Percentiles rank a stretch among this genome's conserved stretches.
phyloP scores from a whole-genome alignment of 2,797 vertebrate genomes.

The Gobio occitaniae region DNA sequence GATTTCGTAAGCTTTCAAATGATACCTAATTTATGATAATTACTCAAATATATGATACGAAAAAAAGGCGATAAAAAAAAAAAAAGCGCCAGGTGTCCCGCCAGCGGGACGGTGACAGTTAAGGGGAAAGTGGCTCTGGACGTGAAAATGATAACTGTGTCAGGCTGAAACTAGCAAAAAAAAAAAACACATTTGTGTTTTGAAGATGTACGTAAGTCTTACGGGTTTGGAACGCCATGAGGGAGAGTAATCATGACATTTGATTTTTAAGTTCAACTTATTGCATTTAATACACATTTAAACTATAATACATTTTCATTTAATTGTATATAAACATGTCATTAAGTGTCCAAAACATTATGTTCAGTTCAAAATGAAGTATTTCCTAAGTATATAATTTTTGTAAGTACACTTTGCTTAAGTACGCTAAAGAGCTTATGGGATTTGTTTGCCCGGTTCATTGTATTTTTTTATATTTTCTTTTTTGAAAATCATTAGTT shows the following conservation, averaged over 20 bases:
- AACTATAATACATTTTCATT: background rate
- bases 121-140: too few species aligned
- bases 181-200: background rate
- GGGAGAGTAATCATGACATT: background rate
- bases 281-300: background rate
- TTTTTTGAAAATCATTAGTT: background rate
- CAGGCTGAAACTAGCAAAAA: too few species aligned
- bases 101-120: too few species aligned
- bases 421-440: background rate
- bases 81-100: too few species aligned
- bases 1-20: too few species aligned
- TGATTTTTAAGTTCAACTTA: background rate
- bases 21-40: too few species aligned
- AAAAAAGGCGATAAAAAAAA: too few species aligned
- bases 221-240: background rate
- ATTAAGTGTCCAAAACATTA: background rate
- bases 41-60: too few species aligned
- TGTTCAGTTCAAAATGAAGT: background rate
- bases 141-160: too few species aligned
- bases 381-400: background rate
- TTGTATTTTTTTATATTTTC: background rate
- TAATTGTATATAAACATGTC: background rate
- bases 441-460: background rate
- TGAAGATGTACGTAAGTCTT: background rate
- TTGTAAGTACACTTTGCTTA: background rate